phyloP scores from a whole-genome alignment of 2,113 vertebrate species.

The Colaptes auratus region DNA sequence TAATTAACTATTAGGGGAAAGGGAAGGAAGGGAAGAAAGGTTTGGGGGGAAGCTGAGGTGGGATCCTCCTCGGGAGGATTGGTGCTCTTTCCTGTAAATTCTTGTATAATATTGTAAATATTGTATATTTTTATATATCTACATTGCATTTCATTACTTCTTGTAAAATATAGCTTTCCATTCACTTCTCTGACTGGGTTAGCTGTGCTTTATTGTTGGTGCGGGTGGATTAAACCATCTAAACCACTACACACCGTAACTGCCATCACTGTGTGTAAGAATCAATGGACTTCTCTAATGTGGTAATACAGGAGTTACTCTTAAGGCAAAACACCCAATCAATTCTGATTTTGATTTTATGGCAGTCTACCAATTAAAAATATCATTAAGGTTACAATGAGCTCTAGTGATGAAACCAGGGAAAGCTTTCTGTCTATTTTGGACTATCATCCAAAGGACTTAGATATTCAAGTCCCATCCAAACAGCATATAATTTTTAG shows the following conservation, averaged over 20 bases:
- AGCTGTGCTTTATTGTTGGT: no score
- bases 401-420: fast-evolving
- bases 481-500: neutral
- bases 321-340: neutral
- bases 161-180: no score
- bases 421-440: neutral
- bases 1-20: no score
- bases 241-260: neutral
- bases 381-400: neutral
- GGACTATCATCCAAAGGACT: neutral
- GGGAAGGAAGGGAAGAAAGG: no score
- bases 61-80: no score
- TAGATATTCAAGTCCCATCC: neutral
- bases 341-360: neutral
- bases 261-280: neutral
- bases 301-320: neutral
- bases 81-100: no score
- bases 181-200: no score
- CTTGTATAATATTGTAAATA: no score
- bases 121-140: no score
- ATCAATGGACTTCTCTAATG: neutral
- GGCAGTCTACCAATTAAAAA: neutral
- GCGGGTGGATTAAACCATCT: no score
- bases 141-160: no score
- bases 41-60: no score